Evolutionary conservation across 2,797 vertebrate species (phyloP), one percentile per base, ranked within the genome.

Genomic region (Phyllotis vaccarum): DNA sequence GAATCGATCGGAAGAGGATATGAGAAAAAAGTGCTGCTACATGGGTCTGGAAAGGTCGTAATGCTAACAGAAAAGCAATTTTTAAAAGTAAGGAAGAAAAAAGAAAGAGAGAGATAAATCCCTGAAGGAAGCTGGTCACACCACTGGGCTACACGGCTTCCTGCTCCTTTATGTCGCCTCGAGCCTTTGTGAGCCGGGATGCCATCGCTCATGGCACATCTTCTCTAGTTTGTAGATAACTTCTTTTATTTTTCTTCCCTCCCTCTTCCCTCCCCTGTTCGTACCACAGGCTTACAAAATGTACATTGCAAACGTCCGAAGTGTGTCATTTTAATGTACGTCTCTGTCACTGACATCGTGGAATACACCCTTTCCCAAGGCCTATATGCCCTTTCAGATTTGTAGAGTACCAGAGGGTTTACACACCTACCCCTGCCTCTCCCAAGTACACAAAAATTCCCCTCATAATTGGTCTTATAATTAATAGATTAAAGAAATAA

Each of bases 381-480:
- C 16, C 66, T 70, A 0, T 19, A n/a, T n/a, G 52, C 17, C 43
- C 19, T 78, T 52, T 37, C 37, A 37, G 76, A 34, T 16, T 60
- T 16, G 1, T 3, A 22, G 1, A 3, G 2, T 17, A 49, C 31
- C 19, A 11, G 0, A 6, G 5, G 37, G 56, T 29, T 72, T 49
- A 0, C 27, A 16, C 5, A 0, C 52, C 86, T 27, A 60, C 46
- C 64, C 64, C 62, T 56, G 66, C 49, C 49, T 70, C 85, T 70
- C 14, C 11, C 14, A 0, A 29, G 10, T 6, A 40, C 37, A 31
- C 70, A 54, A 11, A 87, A 54, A 14, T 19, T 8, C 54, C 40
- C 40, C 17, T 0, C 0, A 21, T 17, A 62, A 27, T 27, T 2
- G 34, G 43, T 27, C 31, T 68, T 68, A 49, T 0, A 66, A n/a